Evolutionary conservation across 2,113 vertebrate species (phyloP), one percentile per base, ranked within the genome.

Genomic region (Spea bombifrons): DNA sequence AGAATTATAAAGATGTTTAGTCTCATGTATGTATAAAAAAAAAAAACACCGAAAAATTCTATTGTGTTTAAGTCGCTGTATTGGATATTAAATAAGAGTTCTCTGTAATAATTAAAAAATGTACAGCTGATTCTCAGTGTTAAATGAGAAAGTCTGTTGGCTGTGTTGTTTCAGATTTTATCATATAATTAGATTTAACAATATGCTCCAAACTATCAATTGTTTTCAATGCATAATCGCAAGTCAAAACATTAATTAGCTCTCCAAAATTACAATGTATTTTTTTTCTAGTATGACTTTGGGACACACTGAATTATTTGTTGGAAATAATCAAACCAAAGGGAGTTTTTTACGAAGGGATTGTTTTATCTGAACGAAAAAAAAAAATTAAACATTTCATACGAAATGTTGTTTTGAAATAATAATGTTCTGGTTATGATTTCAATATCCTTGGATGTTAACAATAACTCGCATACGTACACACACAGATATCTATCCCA

Each of bases 151-250:
- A 53, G 8, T 61, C 43, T 70, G 55, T 43, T 78, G 76, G 73
- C 17, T 13, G 8, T 50, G 63, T 75, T 67, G 13, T 53, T 52
- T 66, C 65, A 73, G 77, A 80, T 80, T 73, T 5, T 80, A 80
- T 80, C 77, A 80, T 80, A 73, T 80, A 80, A 80, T 80, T 80
- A 73, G 43, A 72, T 49, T 44, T 47, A 66, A 80, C 70, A 80
- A 80, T 80, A 12, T 50, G 30, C 50, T 50, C 49, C 68, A 48
- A 73, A 80, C 49, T 46, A 80, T 55, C 70, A 48, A 78, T 78
- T 78, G 76, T 72, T 53, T 73, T 53, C 46, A n/a, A 64, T 45
- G 46, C 57, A 57, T 73, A 73, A 73, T 73, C 70, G 55, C 63
- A 55, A 73, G 61, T 49, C 49, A 73, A 66, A 79, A 79, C 76